Conservation (phyloP, 2,113 vertebrate genomes). For the Anthoscopus minutus region DNA sequence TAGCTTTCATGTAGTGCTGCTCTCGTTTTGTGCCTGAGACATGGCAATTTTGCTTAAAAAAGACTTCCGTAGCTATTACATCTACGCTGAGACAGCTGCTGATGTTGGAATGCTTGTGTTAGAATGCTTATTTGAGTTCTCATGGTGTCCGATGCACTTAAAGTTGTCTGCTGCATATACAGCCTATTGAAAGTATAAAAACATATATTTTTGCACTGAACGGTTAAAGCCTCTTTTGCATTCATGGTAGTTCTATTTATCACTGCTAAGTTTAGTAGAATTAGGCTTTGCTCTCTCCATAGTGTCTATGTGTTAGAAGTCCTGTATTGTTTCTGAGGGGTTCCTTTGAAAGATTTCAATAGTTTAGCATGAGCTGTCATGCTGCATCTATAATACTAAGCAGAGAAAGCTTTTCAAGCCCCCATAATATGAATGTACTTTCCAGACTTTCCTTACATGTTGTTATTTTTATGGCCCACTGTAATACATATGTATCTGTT, state of each 20-base stretch:
- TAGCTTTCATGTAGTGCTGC: accelerated
- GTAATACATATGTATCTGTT: background rate
- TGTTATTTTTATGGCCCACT: background rate
- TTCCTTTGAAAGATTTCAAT: background rate
- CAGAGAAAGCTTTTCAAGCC: background rate
- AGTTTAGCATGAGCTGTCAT: background rate
- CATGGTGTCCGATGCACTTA: background rate
- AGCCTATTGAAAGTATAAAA: background rate
- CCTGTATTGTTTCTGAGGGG: background rate
- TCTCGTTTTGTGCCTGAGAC: background rate
- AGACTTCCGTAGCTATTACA: background rate
- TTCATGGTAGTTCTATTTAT: background rate
- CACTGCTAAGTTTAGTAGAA: background rate
- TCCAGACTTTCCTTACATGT: background rate
- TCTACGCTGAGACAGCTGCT: background rate
- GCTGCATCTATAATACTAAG: background rate
- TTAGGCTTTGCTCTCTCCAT: background rate
- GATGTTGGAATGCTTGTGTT: background rate
- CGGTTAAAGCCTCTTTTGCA: background rate
- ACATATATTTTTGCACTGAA: background rate
- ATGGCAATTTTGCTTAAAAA: background rate
- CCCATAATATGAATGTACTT: background rate
- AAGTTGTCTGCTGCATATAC: background rate
- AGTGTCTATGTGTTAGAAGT: background rate
- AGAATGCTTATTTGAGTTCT: background rate